Base-by-base conservation (phyloP, 2,888 invertebrate species). In the Pristionchus maxplancki region DNA sequence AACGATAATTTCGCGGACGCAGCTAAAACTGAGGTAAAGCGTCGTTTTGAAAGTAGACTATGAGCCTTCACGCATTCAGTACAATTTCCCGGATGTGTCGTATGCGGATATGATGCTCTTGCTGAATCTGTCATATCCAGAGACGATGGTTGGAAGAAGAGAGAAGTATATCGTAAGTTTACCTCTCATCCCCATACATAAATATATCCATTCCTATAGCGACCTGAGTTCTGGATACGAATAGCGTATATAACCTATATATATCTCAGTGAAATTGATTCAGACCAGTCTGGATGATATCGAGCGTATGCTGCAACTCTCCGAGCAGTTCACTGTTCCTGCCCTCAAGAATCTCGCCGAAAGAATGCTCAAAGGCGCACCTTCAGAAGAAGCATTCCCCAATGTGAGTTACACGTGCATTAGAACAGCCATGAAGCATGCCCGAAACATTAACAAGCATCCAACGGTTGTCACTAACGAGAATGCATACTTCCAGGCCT, bases 21-120 rank as follows among this genome's bases (percentile, higher is more conserved):
- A 15, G n/a, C 44, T 13, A 78, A 78, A 28, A 44, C 44, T 24
- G 78, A 78, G 78, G 78, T 78, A 28, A 74, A 37, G 40, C 13
- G 17, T 13, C 31, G 64, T 28, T 24, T 64, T 9, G n/a, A n/a
- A 37, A 71, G 9, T 34, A 34, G 20, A 13, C 11, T 71, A 13
- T 34, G 11, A 11, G 6, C 28, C 11, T 40, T 74, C 24, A 37
- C 24, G 34, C 28, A 15, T 40, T 37, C 74, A 74, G 74, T 74
- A 24, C 40, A 15, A 40, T 11, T 34, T 74, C 74, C 37, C 74
- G 8, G 78, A 78, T 24, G 44, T 78, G 24, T 48, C 40, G 8
- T 78, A 48, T 9, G n/a, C 8, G 17, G 78, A 78, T 28, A 78
- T 78, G 78, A n/a, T 78, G 2, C 78, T 78, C n/a, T 78, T 78